These are phyloP conservation scores for Empis stercorea DNA, from an alignment of 2,888 invertebrate species.

Conservation along the genomic window DNA sequence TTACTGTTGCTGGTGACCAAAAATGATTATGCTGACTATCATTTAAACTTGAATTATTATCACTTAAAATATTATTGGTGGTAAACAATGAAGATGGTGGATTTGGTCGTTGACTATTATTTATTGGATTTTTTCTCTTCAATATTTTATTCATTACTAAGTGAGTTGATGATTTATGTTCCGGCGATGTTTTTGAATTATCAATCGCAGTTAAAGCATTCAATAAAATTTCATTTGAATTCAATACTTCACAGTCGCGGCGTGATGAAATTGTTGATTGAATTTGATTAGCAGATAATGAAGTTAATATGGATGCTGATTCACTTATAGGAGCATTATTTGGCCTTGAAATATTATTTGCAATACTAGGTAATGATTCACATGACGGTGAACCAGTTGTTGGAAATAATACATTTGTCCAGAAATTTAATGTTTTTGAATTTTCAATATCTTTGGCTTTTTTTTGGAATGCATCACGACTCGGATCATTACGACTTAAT, in stretches of 20 bases:
- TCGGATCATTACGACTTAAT: slow-evolving; percentile 2
- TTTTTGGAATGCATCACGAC: background rate
- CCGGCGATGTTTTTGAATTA: background rate
- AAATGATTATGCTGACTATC: background rate
- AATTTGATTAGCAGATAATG: too few species aligned
- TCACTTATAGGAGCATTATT: too few species aligned
- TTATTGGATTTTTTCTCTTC: slow-evolving; percentile 6
- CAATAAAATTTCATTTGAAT: background rate
- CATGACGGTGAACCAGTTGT: slow-evolving; percentile 7
- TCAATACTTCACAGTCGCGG: background rate
- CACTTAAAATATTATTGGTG: too few species aligned
- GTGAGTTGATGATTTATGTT: slow-evolving; percentile 2
- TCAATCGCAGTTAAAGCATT: too few species aligned
- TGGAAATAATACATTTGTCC: slow-evolving; percentile 11
- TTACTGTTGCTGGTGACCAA: background rate
- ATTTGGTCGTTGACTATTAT: background rate
- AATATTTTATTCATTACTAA: slow-evolving; percentile 7
- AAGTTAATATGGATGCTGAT: too few species aligned
- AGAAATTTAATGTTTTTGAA: slow-evolving; percentile 10
- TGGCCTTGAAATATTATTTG: too few species aligned
- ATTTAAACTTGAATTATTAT: background rate
- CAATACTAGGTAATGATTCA: slow-evolving; percentile 5
- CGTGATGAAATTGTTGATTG: too few species aligned
- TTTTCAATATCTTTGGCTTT: slow-evolving; percentile 4
- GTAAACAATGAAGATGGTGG: background rate